phyloP scores from a whole-genome alignment of 2,888 invertebrate species.

The Lochmaea capreae region DNA sequence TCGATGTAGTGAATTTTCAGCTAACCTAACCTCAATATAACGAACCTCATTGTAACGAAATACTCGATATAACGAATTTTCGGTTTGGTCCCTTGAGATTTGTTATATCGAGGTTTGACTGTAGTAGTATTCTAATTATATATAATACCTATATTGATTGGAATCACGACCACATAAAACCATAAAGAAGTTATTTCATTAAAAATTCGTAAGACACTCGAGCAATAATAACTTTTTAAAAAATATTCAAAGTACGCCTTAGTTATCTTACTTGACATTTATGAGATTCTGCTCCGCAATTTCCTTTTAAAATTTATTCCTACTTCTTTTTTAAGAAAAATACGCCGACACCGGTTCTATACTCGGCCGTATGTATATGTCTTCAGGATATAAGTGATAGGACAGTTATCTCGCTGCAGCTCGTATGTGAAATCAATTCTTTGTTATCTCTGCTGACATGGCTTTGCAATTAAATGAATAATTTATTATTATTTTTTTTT shows the following conservation, averaged over 20 bases:
- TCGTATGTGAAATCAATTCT: slow-evolving; percentile 9
- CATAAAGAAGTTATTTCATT: background rate
- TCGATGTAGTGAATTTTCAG: too few species aligned
- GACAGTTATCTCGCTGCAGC: background rate
- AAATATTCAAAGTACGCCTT: slow-evolving; percentile 27
- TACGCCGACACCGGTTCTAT: slow-evolving; percentile 19
- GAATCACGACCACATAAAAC: background rate
- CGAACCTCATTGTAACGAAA: too few species aligned
- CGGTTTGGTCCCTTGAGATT: too few species aligned
- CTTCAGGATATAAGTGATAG: slow-evolving; percentile 17
- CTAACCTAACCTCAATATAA: too few species aligned
- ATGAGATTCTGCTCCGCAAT: slow-evolving; percentile 35
- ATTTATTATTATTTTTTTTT: background rate
- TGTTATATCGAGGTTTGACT: too few species aligned
- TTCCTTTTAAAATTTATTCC: slow-evolving; percentile 39
- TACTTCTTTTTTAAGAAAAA: slow-evolving; percentile 31
- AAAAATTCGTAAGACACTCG: slow-evolving; percentile 23
- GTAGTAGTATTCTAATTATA: too few species aligned
- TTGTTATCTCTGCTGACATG: slow-evolving; percentile 4
- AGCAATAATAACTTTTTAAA: slow-evolving; percentile 21
- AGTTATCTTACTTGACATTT: slow-evolving; percentile 37
- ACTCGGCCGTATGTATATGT: slow-evolving; percentile 27
- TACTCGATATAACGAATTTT: too few species aligned
- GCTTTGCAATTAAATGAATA: background rate
- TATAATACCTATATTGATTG: too few species aligned